Evolutionary conservation across 1,140 invertebrate genomes (phyloP).

Genomic region (Gonioctena quinquepunctata): DNA sequence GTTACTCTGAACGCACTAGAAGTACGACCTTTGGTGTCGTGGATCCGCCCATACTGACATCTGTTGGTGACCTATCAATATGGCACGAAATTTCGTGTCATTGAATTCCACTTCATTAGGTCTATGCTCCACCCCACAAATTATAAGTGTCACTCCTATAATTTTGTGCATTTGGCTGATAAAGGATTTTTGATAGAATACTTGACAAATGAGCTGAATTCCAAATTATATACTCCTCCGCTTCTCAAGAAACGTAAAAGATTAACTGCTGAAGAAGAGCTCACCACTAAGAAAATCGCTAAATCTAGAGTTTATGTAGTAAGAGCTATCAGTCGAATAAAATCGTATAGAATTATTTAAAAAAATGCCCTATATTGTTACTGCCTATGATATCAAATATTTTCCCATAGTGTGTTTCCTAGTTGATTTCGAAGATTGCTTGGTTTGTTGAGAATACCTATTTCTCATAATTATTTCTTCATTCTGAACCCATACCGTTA

Average conservation of each 20-base stretch:
- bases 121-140: too few species aligned
- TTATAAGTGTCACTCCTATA: too few species aligned
- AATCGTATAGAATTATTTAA: neutral
- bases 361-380: neutral
- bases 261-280: neutral
- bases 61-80: too few species aligned
- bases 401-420: neutral
- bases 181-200: neutral
- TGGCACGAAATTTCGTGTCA: too few species aligned
- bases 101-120: too few species aligned
- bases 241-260: neutral
- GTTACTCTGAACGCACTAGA: too few species aligned
- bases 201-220: neutral
- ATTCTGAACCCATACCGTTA: too few species aligned
- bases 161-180: too few species aligned
- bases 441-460: neutral
- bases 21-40: too few species aligned
- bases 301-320: neutral
- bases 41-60: too few species aligned
- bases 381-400: too few species aligned
- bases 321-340: neutral
- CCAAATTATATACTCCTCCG: neutral
- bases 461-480: too few species aligned
- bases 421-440: neutral
- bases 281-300: neutral